A percentile compares a stretch with the other conserved stretches of the same genome.
These are phyloP conservation scores for Aurelia coerulea DNA, from an alignment of 30 jellyfish, hydroid and myxozoan species.

Conservation along the genomic window DNA sequence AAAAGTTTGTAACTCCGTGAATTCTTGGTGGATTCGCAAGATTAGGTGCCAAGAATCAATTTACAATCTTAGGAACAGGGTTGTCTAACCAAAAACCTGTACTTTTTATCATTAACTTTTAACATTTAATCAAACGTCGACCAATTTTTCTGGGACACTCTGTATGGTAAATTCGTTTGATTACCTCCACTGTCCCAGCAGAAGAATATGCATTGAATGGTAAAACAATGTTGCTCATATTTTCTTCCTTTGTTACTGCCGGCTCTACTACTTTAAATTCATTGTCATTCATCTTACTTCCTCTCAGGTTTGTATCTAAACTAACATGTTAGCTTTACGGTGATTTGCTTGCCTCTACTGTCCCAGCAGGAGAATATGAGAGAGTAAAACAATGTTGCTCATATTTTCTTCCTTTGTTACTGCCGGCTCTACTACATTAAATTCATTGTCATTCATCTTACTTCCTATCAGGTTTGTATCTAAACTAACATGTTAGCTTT, in stretches of 20 bases:
- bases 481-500: background rate
- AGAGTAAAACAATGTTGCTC: slow-evolving; percentile 54
- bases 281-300: too few relatives aligned
- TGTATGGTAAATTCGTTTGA: too few relatives aligned
- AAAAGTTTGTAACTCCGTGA: too few relatives aligned
- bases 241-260: slow-evolving; percentile 35
- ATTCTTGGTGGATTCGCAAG: too few relatives aligned
- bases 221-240: slow-evolving; percentile 35
- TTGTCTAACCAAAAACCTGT: too few relatives aligned
- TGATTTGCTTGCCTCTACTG: slow-evolving; percentile 33
- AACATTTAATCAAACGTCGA: too few relatives aligned
- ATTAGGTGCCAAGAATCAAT: too few relatives aligned
- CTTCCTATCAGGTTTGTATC: too few relatives aligned
- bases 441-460: background rate
- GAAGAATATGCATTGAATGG: slow-evolving; percentile 80
- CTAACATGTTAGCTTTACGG: background rate
- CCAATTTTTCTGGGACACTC: too few relatives aligned
- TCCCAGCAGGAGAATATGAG: slow-evolving; percentile 62
- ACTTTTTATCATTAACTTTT: too few relatives aligned
- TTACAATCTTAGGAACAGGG: too few relatives aligned
- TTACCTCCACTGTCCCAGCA: slow-evolving; percentile 9
- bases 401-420: slow-evolving; percentile 40
- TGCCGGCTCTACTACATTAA: slow-evolving; percentile 38
- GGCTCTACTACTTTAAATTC: slow-evolving; percentile 37
- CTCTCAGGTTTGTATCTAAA: too few relatives aligned